These are phyloP conservation scores for Cromileptes altivelis DNA, from an alignment of 2,113 vertebrate species.

Conservation along the genomic window DNA sequence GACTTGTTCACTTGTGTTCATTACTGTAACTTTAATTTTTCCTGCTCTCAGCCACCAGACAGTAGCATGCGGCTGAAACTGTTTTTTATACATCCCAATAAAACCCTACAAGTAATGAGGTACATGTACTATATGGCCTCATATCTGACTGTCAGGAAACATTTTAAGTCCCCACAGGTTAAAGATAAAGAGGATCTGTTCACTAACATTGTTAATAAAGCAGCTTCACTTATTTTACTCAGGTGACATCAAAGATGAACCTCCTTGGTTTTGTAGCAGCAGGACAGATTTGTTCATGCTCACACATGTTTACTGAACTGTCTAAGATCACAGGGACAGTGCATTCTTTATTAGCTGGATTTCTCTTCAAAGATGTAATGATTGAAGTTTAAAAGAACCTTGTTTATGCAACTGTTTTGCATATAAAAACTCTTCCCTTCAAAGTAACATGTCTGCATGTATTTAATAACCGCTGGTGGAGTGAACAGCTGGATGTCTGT, in stretches of 20 bases:
- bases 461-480: conserved; percentile 40
- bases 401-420: conserved; percentile 62
- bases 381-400: conserved; percentile 54
- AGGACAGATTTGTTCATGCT: conserved; percentile 47
- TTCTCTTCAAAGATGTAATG: conserved; percentile 19
- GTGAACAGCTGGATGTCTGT: conserved; percentile 55
- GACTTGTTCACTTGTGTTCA: conserved; percentile 64
- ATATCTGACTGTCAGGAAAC: not conserved
- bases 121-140: not conserved
- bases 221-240: conserved; percentile 11
- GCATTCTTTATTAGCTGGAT: conserved; percentile 25
- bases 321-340: conserved; percentile 42
- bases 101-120: conserved; percentile 7
- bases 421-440: conserved; percentile 57
- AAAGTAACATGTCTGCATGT: conserved; percentile 53
- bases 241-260: conserved; percentile 20
- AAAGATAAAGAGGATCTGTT: conserved; percentile 26
- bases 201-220: conserved; percentile 22
- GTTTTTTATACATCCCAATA: not conserved
- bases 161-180: conserved; percentile 18
- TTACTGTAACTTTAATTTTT: conserved; percentile 63
- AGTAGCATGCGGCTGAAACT: conserved; percentile 3
- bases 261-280: conserved; percentile 41
- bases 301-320: conserved; percentile 60
- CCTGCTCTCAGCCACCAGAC: conserved; percentile 45